Conservation (phyloP, 2,888 invertebrate genomes). For the Trilocha varians region DNA sequence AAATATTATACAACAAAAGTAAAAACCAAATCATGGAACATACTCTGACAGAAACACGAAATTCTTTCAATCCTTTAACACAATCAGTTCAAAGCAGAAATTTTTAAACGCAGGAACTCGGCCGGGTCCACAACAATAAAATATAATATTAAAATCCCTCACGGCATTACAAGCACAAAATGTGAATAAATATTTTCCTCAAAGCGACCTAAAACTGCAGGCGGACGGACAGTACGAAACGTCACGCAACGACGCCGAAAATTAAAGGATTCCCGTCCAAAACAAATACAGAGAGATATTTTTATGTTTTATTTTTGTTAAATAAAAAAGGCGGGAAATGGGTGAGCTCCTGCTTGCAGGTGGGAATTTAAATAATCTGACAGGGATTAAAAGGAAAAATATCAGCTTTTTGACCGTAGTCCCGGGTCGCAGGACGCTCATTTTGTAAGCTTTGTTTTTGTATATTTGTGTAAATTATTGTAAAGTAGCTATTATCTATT, state of each 20-base stretch:
- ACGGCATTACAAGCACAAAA: conserved; percentile 36
- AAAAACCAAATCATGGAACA: too few relatives aligned
- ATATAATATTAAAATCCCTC: conserved; percentile 22
- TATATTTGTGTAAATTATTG: too few relatives aligned
- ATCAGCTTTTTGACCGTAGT: conserved; percentile 69
- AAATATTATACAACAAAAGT: too few relatives aligned
- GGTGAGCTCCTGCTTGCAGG: conserved; percentile 55
- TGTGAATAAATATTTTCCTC: conserved; percentile 47
- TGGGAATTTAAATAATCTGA: conserved; percentile 74
- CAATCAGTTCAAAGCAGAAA: background rate
- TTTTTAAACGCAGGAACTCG: background rate
- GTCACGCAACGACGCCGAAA: conserved; percentile 64
- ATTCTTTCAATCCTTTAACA: background rate
- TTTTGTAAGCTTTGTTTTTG: too few relatives aligned
- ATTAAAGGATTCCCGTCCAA: conserved; percentile 72
- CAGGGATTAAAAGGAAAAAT: conserved; percentile 72
- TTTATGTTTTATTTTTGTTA: conserved; percentile 71
- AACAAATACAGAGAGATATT: conserved; percentile 68
- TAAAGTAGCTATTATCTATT: too few relatives aligned
- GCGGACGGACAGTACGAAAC: conserved; percentile 34
- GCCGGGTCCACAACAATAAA: conserved; percentile 1
- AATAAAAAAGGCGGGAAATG: conserved; percentile 54
- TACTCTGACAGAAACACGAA: too few relatives aligned
- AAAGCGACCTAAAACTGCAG: conserved; percentile 52
- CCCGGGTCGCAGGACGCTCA: conserved; percentile 31